A percentile compares a stretch with the other conserved stretches of the same genome.
Conservation (phyloP, 2,797 vertebrate genomes). For the Halcyon smyrnensis region DNA sequence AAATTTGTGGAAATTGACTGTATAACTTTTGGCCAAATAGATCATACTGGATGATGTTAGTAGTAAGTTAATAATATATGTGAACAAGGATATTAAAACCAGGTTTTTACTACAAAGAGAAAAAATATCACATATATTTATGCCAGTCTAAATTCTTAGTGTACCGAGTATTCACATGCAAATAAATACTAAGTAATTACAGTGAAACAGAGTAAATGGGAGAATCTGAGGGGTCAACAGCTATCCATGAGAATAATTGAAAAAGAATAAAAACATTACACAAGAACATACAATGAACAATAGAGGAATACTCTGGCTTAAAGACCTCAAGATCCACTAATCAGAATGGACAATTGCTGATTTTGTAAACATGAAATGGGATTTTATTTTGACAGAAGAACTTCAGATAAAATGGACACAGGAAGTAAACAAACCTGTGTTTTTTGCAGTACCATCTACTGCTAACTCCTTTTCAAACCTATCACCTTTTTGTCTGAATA, state of each 20-base stretch:
- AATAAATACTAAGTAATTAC: conserved; percentile 10
- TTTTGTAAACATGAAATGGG: background rate
- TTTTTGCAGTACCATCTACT: background rate
- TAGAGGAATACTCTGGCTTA: background rate
- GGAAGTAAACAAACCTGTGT: background rate
- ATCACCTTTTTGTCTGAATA: background rate
- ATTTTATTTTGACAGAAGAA: conserved; percentile 2
- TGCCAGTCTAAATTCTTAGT: background rate
- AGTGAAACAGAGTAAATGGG: background rate
- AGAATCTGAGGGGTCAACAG: background rate
- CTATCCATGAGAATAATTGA: background rate
- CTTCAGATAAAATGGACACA: background rate
- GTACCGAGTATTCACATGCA: background rate
- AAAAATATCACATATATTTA: background rate
- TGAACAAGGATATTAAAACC: background rate
- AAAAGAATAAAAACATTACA: background rate
- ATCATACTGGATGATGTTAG: background rate
- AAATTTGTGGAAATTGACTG: background rate
- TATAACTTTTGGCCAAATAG: background rate
- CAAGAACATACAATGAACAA: background rate
- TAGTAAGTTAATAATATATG: background rate
- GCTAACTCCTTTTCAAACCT: background rate
- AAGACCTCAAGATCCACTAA: background rate
- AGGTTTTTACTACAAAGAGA: background rate
- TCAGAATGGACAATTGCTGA: background rate